Percentiles rank a stretch among this genome's conserved stretches.
Conservation (phyloP, 2,113 vertebrate species). For the Thinocorus orbignyianus region DNA sequence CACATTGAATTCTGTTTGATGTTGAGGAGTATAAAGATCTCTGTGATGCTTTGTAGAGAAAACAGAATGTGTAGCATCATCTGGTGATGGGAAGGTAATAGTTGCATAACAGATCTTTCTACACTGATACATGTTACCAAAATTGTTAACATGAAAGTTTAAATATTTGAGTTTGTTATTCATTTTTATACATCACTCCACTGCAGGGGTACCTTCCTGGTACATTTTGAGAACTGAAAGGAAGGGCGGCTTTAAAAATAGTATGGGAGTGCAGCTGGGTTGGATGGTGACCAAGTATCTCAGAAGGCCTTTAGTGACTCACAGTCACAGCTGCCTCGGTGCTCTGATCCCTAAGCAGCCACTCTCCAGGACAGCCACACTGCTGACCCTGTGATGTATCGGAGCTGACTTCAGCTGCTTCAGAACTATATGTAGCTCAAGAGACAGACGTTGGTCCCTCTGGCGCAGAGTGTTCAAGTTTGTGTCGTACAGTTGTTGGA, state of each 20-base stretch:
- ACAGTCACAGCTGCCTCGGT: neutral
- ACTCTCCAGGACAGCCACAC: neutral
- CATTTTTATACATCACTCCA: neutral
- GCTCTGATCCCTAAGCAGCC: neutral
- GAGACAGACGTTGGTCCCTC: neutral
- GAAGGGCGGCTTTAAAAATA: slow-evolving; percentile 17
- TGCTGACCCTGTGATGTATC: neutral
- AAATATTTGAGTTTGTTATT: neutral
- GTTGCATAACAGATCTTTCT: neutral
- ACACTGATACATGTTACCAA: neutral
- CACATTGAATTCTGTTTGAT: neutral
- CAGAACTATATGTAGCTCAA: neutral
- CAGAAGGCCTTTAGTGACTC: neutral
- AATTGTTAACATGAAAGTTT: neutral
- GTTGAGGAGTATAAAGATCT: neutral
- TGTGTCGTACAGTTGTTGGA: neutral
- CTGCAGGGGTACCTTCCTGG: neutral
- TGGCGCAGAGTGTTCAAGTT: neutral
- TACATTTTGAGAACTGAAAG: neutral
- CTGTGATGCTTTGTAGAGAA: neutral
- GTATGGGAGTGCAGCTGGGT: neutral
- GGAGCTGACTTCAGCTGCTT: neutral
- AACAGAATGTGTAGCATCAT: neutral
- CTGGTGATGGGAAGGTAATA: neutral
- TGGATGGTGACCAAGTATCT: slow-evolving; percentile 4